phyloP scores from a whole-genome alignment of 2,888 invertebrate species.

The Phalangium opilio region DNA sequence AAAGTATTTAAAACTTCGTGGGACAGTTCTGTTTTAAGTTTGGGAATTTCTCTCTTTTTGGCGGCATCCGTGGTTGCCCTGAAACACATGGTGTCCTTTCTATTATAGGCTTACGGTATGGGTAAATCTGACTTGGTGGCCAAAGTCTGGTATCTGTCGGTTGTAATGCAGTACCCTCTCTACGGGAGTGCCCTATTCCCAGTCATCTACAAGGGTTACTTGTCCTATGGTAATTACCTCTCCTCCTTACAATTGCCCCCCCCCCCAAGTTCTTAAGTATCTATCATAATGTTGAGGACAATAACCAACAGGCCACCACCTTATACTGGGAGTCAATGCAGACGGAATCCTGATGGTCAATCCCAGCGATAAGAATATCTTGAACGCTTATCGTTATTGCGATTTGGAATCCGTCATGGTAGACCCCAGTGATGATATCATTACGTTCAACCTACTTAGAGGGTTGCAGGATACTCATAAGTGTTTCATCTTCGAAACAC shows the following conservation, averaged over 20 bases:
- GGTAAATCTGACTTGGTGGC: conserved; percentile 78
- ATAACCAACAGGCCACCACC: conserved; percentile 32
- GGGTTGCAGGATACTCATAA: conserved; percentile 44
- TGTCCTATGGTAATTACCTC: conserved; percentile 58
- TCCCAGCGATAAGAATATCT: conserved; percentile 75
- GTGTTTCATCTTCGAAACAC: conserved; percentile 83
- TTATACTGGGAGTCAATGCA: conserved; percentile 69
- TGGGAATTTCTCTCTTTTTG: no score
- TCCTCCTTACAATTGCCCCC: neutral
- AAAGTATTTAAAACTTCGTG: no score
- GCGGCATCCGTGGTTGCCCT: no score
- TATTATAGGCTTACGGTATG: conserved; percentile 52
- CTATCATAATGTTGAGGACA: neutral
- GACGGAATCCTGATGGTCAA: conserved; percentile 83
- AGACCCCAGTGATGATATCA: conserved; percentile 80
- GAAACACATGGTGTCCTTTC: no score
- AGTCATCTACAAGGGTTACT: conserved; percentile 82
- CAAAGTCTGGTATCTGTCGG: conserved; percentile 80
- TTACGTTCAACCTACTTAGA: conserved; percentile 71
- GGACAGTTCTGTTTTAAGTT: no score
- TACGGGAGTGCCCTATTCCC: conserved; percentile 74
- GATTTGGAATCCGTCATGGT: conserved; percentile 81
- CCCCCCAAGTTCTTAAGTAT: neutral
- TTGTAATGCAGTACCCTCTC: conserved; percentile 91
- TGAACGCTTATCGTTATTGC: conserved; percentile 75